Evolutionary conservation across 2,113 vertebrate genomes (phyloP).

Genomic region (Dicerorhinus sumatrensis): DNA sequence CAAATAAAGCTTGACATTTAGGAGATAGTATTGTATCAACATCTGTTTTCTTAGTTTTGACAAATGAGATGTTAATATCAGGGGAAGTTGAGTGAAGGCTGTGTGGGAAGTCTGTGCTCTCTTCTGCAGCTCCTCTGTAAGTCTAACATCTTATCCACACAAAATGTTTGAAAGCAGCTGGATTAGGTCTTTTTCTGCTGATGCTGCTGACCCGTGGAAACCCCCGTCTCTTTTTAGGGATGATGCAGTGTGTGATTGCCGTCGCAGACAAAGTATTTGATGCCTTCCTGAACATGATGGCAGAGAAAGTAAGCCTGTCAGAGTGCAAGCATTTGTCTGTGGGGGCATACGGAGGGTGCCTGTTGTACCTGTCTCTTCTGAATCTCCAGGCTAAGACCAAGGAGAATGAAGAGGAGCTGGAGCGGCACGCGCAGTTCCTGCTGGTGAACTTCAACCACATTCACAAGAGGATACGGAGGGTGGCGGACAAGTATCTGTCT

Average conservation of each 20-base stretch:
- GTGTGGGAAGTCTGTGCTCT: not conserved
- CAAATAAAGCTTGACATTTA: not conserved
- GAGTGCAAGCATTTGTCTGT: accelerated
- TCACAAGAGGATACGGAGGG: conserved; percentile 97
- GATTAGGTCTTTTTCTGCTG: not conserved
- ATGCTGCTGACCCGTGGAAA: not conserved
- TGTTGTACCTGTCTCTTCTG: conserved; percentile 1
- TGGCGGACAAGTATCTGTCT: conserved; percentile 98
- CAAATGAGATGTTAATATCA: not conserved
- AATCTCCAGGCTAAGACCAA: conserved; percentile 95
- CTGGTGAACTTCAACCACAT: conserved; percentile 98
- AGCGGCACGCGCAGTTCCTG: conserved; percentile 96
- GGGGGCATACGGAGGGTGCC: accelerated
- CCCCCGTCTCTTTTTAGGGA: conserved; percentile 89
- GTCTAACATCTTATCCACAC: not conserved
- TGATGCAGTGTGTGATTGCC: conserved; percentile 98
- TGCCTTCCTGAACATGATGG: conserved; percentile 98
- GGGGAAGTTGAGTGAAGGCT: not conserved
- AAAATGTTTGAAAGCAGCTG: not conserved
- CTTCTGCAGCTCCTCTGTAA: not conserved
- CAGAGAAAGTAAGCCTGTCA: conserved; percentile 92
- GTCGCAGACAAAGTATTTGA: conserved; percentile 98
- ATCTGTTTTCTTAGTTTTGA: not conserved
- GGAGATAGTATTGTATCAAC: not conserved
- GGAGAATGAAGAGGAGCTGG: conserved; percentile 96